phyloP scores from a whole-genome alignment of 2,888 invertebrate species.

The Drosophila niveifrons region DNA sequence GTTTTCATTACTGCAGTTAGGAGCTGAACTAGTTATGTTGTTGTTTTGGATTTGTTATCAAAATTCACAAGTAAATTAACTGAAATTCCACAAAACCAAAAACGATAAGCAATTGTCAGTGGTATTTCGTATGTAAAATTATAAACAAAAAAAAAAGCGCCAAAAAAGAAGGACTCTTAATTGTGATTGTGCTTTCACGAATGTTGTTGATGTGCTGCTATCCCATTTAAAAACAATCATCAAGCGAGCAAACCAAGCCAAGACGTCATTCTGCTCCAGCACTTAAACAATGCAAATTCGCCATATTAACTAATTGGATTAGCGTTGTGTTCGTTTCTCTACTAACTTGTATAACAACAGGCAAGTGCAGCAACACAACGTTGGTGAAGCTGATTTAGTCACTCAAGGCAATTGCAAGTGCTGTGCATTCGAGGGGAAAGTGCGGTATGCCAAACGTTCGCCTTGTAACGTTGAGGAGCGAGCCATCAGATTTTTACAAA shows the following conservation, averaged over 20 bases:
- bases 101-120: neutral
- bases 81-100: neutral
- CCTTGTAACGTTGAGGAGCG: conserved; percentile 38
- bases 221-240: conserved; percentile 8
- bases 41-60: conserved; percentile 35
- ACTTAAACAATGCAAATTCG: conserved; percentile 45
- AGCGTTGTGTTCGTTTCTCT: conserved; percentile 26
- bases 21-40: no score
- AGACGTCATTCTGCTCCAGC: neutral
- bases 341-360: conserved; percentile 21
- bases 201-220: conserved; percentile 5
- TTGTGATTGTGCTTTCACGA: conserved; percentile 1
- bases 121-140: neutral
- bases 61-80: conserved; percentile 44
- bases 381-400: conserved; percentile 8
- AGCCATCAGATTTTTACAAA: conserved; percentile 24
- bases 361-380: conserved; percentile 26
- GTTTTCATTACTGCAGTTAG: neutral
- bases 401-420: neutral
- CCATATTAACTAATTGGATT: conserved; percentile 62
- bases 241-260: neutral
- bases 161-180: neutral
- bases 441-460: conserved; percentile 52
- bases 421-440: conserved; percentile 15
- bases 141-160: neutral